Evolutionary conservation across 2,797 vertebrate species (phyloP).

Genomic region (Siniperca undulata): DNA sequence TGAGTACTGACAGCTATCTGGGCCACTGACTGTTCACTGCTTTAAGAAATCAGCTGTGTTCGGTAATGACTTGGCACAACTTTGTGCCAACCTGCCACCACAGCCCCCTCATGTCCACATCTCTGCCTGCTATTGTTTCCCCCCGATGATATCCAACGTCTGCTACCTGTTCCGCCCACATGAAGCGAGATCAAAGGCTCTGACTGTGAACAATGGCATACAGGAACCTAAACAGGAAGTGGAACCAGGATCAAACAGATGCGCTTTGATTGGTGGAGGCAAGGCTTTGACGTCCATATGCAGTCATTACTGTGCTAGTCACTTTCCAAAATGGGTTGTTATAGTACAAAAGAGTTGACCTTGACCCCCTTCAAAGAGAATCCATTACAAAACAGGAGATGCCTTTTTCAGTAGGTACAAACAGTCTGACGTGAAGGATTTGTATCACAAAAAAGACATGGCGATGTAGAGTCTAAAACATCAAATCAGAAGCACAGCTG

Average conservation of each 20-base stretch:
- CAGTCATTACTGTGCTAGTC: conserved; percentile 8
- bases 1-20: conserved; percentile 27
- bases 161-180: conserved; percentile 72
- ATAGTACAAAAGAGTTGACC: conserved; percentile 35
- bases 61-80: conserved; percentile 48
- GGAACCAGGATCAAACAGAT: conserved; percentile 63
- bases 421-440: conserved; percentile 10
- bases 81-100: conserved; percentile 53
- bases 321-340: conserved; percentile 39
- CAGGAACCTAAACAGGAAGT: conserved; percentile 80
- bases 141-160: conserved; percentile 60
- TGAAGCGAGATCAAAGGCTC: conserved; percentile 73
- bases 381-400: conserved; percentile 15
- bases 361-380: conserved; percentile 35
- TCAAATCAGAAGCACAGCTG: conserved; percentile 42
- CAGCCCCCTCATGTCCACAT: conserved; percentile 53
- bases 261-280: conserved; percentile 54
- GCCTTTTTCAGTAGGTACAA: conserved; percentile 7
- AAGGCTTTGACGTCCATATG: conserved; percentile 53
- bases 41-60: conserved; percentile 28
- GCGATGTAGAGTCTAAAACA: conserved; percentile 8
- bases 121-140: conserved; percentile 71
- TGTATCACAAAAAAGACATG: neutral
- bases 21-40: conserved; percentile 19
- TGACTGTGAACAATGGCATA: conserved; percentile 53